These are phyloP conservation scores for Dolichoris vasculosae DNA, from an alignment of 1,140 invertebrate genomes.

Conservation along the genomic window DNA sequence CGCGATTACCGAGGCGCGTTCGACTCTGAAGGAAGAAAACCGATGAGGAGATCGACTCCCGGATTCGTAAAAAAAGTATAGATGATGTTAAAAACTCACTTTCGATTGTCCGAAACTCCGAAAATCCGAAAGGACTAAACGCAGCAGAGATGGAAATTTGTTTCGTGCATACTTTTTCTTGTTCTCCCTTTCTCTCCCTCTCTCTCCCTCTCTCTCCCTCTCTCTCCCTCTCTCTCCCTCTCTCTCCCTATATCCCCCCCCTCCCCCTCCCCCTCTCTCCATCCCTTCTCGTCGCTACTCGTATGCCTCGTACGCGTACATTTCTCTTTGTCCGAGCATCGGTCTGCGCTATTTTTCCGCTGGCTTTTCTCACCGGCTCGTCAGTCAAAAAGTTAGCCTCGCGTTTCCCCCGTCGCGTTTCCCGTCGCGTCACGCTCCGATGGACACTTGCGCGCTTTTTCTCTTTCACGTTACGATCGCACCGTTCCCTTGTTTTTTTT, in stretches of 20 bases:
- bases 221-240: no score
- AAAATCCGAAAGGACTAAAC: conserved; percentile 1
- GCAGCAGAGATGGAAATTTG: background rate
- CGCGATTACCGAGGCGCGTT: background rate
- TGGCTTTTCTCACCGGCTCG: background rate
- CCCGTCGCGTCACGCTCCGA: no score
- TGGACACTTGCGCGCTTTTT: background rate
- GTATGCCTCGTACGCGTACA: background rate
- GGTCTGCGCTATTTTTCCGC: background rate
- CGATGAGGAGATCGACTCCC: background rate
- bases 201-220: no score
- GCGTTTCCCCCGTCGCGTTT: no score
- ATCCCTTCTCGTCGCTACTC: no score
- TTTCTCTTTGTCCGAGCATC: conserved; percentile 19
- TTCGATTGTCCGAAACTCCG: background rate
- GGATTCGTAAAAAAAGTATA: background rate
- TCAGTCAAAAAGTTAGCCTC: background rate
- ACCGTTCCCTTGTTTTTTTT: background rate
- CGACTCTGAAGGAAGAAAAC: background rate
- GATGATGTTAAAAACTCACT: conserved; percentile 32
- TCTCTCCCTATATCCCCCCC: no score
- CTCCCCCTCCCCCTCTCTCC: no score
- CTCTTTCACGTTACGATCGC: conserved; percentile 2
- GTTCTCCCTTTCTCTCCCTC: background rate
- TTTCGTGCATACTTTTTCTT: background rate